phyloP scores from a whole-genome alignment of 2,113 vertebrate genomes.

The Anarhynchus alexandrinus region DNA sequence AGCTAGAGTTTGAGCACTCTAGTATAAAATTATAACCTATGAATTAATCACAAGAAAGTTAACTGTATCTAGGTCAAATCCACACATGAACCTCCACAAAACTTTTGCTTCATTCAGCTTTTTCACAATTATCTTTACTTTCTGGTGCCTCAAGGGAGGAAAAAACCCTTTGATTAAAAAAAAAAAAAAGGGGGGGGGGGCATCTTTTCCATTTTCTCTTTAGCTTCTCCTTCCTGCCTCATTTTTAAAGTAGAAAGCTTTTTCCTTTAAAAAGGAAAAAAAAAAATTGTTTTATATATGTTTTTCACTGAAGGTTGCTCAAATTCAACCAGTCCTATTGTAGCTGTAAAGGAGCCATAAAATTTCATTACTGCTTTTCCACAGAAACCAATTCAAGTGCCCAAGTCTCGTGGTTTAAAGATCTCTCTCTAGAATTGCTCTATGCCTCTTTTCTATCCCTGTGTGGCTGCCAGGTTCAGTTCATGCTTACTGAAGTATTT shows the following conservation, averaged over 20 bases:
- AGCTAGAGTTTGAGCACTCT: neutral
- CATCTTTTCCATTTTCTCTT: neutral
- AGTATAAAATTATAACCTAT: neutral
- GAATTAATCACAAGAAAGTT: conserved; percentile 11
- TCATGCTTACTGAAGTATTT: neutral
- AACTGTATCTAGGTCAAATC: conserved; percentile 55
- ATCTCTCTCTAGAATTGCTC: neutral
- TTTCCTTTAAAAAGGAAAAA: neutral
- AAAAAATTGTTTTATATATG: neutral
- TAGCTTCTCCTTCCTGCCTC: neutral
- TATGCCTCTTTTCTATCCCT: neutral
- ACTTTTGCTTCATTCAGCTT: conserved; percentile 61
- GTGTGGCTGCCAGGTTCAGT: neutral
- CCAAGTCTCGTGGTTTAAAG: neutral
- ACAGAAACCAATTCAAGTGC: neutral
- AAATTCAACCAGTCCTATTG: neutral
- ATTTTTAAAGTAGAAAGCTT: neutral
- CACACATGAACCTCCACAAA: neutral
- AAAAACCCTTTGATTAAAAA: neutral
- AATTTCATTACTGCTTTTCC: neutral
- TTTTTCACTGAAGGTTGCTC: neutral
- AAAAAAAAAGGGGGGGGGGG: neutral
- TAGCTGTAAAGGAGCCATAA: neutral
- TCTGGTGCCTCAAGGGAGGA: neutral
- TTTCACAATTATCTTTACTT: conserved; percentile 18